phyloP scores from a whole-genome alignment of 1,140 invertebrate genomes.

The Dolichoris vasculosae region DNA sequence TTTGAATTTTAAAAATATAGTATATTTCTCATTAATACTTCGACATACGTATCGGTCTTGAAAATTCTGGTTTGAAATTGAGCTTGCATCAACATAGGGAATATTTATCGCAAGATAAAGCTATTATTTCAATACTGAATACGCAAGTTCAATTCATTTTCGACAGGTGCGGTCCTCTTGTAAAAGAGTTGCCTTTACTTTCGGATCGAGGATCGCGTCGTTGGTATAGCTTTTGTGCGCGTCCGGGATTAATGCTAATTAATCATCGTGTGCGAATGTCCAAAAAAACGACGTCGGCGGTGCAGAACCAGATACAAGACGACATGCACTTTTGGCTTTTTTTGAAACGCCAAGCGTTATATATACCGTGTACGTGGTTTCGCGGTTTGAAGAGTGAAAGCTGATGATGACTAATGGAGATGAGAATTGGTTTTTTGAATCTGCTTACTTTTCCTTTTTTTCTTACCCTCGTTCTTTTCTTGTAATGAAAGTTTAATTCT shows the following conservation, averaged over 20 bases:
- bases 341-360: conserved; percentile 15
- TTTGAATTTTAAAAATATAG: too few relatives aligned
- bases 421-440: conserved; percentile 32
- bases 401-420: conserved; percentile 36
- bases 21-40: too few relatives aligned
- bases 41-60: neutral
- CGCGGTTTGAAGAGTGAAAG: conserved; percentile 42
- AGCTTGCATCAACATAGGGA: neutral
- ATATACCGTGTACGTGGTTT: neutral
- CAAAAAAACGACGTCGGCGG: neutral
- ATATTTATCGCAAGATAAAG: neutral
- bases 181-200: neutral
- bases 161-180: conserved; percentile 34
- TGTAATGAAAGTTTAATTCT: conserved; percentile 38
- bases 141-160: neutral
- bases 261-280: conserved; percentile 9
- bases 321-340: neutral
- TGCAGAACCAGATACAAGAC: neutral
- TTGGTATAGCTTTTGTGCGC: conserved; percentile 20
- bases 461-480: neutral
- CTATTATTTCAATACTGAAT: neutral
- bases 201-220: neutral
- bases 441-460: neutral
- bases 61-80: neutral
- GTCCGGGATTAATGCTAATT: conserved; percentile 27